Conservation (phyloP, 2,888 invertebrate genomes). For the Subacronicta megacephala region DNA sequence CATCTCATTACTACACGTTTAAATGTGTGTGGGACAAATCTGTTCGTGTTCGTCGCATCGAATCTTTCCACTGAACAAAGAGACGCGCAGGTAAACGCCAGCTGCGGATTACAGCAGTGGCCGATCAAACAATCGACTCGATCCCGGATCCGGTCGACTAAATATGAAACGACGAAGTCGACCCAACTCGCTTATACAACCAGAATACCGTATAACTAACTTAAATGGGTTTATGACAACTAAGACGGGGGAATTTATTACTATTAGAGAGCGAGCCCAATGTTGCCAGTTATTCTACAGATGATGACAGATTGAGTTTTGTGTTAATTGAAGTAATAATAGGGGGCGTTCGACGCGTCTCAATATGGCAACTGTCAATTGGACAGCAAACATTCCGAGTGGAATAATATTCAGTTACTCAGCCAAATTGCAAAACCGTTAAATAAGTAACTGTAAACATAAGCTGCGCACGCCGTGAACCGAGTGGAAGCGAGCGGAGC, state of each 20-base stretch:
- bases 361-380: conserved; percentile 63
- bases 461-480: conserved; percentile 52
- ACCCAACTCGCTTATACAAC: conserved; percentile 63
- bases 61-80: conserved; percentile 85
- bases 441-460: conserved; percentile 77
- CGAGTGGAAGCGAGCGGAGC: conserved; percentile 48
- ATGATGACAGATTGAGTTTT: conserved; percentile 63
- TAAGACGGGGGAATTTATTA: conserved; percentile 73
- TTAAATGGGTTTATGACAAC: conserved; percentile 84
- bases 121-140: conserved; percentile 64
- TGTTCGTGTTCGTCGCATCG: conserved; percentile 59
- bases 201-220: conserved; percentile 72
- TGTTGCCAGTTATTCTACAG: conserved; percentile 51
- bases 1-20: too few relatives aligned
- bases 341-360: conserved; percentile 35
- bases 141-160: conserved; percentile 60
- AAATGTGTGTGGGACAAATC: conserved; percentile 69
- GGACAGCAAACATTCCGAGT: conserved; percentile 62
- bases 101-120: conserved; percentile 77
- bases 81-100: conserved; percentile 82
- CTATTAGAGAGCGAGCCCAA: conserved; percentile 61
- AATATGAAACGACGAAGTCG: conserved; percentile 58
- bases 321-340: conserved; percentile 63
- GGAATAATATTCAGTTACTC: conserved; percentile 64
- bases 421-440: conserved; percentile 73